These are phyloP conservation scores for Drosophila bocki DNA, from an alignment of 1,140 invertebrate genomes.

Conservation along the genomic window DNA sequence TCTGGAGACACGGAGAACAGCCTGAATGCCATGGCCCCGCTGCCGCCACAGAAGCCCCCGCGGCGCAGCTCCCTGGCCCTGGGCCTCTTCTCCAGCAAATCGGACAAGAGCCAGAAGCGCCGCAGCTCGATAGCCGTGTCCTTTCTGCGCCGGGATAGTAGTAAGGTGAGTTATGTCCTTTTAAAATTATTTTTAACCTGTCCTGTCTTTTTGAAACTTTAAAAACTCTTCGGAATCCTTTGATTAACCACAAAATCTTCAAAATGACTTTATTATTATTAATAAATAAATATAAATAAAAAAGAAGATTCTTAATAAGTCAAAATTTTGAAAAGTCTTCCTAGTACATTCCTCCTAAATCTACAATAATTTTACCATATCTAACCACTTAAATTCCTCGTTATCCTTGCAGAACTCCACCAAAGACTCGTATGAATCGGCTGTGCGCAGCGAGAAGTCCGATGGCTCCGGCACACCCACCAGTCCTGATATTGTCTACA, in stretches of 20 bases:
- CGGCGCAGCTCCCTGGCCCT: slow-evolving; percentile 82
- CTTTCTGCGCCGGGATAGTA: slow-evolving; percentile 80
- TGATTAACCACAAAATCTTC: too few relatives aligned
- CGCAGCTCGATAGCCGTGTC: slow-evolving; percentile 83
- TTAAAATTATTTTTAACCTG: neutral
- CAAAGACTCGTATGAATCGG: slow-evolving; percentile 84
- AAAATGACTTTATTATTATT: too few relatives aligned
- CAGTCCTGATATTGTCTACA: slow-evolving; percentile 77
- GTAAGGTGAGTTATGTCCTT: slow-evolving; percentile 66
- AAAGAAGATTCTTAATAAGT: neutral
- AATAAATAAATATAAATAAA: too few relatives aligned
- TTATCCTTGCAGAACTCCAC: slow-evolving; percentile 64
- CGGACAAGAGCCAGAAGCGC: slow-evolving; percentile 80
- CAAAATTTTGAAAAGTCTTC: neutral
- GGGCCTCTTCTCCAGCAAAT: slow-evolving; percentile 77
- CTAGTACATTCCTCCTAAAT: neutral
- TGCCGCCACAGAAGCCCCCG: slow-evolving; percentile 81
- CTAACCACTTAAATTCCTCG: neutral
- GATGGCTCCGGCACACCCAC: slow-evolving; percentile 74
- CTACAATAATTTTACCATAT: neutral
- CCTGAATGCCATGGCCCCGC: slow-evolving; percentile 63
- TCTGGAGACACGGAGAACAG: slow-evolving; percentile 56
- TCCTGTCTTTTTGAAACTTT: neutral
- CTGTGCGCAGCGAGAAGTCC: slow-evolving; percentile 81
- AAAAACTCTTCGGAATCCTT: too few relatives aligned